These are phyloP conservation scores for Diadumene lineata DNA, from an alignment of 92 coral and sea anemone species.

Conservation along the genomic window DNA sequence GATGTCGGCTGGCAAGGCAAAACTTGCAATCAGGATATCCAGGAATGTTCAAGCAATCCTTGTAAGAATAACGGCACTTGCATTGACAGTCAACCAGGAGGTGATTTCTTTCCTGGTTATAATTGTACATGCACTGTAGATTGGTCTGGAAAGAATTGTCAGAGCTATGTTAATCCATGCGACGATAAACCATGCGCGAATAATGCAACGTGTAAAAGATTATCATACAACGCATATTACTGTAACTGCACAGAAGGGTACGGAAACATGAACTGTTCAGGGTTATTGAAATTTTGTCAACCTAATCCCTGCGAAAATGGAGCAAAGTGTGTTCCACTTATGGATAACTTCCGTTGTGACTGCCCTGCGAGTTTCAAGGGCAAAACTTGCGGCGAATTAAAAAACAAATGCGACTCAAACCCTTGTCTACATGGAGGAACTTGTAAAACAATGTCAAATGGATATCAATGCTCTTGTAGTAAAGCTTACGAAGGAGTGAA, in stretches of 20 bases:
- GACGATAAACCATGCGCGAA: slow-evolving; percentile 54
- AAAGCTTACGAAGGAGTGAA: slow-evolving; percentile 45
- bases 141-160: slow-evolving; percentile 67
- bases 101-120: slow-evolving; percentile 60
- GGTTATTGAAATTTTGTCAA: slow-evolving; percentile 46
- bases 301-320: slow-evolving; percentile 51
- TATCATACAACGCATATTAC: slow-evolving; percentile 53
- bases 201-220: slow-evolving; percentile 54
- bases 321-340: slow-evolving; percentile 58
- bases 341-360: slow-evolving; percentile 59
- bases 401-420: slow-evolving; percentile 71
- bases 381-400: slow-evolving; percentile 49
- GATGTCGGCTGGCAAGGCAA: slow-evolving; percentile 56
- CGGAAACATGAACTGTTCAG: slow-evolving; percentile 76
- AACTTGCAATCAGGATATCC: slow-evolving; percentile 63
- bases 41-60: slow-evolving; percentile 66
- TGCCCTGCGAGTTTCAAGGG: slow-evolving; percentile 66
- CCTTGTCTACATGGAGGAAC: slow-evolving; percentile 68
- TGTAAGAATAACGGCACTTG: slow-evolving; percentile 82
- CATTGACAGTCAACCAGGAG: slow-evolving; percentile 56
- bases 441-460: slow-evolving; percentile 29
- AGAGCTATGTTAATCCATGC: slow-evolving; percentile 64
- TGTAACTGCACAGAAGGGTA: slow-evolving; percentile 80
- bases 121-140: slow-evolving; percentile 73
- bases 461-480: slow-evolving; percentile 55